Conservation (phyloP, 2,113 vertebrate genomes). For the Chionis minor region DNA sequence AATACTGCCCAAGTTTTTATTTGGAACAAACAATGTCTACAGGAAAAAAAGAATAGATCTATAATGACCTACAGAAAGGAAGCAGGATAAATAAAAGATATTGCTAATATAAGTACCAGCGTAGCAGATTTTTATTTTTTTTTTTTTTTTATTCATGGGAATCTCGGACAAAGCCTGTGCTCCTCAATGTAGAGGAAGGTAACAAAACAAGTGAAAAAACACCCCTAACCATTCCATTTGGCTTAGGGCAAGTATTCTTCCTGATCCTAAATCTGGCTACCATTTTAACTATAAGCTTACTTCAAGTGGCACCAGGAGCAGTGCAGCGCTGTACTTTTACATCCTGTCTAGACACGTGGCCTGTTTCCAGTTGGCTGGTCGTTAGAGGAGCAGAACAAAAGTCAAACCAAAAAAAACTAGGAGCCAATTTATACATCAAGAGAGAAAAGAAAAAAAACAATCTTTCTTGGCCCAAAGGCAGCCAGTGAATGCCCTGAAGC, state of each 20-base stretch:
- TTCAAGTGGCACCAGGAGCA: not conserved
- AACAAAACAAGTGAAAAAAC: not conserved
- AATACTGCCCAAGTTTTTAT: not conserved
- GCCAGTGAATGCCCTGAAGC: not conserved
- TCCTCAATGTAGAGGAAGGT: not conserved
- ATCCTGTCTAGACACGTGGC: not conserved
- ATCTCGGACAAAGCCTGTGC: not conserved
- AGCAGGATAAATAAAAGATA: not conserved
- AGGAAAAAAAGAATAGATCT: not conserved
- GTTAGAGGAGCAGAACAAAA: not conserved
- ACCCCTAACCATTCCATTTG: not conserved
- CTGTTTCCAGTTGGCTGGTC: slow-evolving; percentile 7
- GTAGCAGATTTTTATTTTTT: not conserved
- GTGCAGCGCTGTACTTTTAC: not conserved
- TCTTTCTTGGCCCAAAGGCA: not conserved
- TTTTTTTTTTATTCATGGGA: not conserved
- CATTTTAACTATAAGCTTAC: not conserved
- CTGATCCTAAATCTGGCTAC: not conserved
- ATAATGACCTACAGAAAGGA: not conserved
- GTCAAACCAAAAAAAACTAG: not conserved
- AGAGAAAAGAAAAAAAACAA: not conserved
- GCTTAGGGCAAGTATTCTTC: not conserved
- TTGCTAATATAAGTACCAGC: not conserved
- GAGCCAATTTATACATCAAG: not conserved
- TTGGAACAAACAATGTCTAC: not conserved